phyloP scores from a whole-genome alignment of 2,797 vertebrate genomes.

The Harpagifer antarcticus region DNA sequence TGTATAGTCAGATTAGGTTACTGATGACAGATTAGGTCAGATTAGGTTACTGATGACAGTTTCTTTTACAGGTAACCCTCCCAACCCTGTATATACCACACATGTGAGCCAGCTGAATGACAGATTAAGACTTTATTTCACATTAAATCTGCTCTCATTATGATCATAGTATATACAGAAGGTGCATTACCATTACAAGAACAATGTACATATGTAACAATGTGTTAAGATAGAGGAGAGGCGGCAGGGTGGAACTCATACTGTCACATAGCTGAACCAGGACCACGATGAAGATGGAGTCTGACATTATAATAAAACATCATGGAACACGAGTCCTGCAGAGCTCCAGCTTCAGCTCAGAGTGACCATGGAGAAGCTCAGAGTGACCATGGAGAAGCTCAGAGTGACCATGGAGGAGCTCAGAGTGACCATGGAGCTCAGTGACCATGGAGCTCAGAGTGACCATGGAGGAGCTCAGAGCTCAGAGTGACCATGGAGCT shows the following conservation, averaged over 20 bases:
- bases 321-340: too few species aligned
- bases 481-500: too few species aligned
- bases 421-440: too few species aligned
- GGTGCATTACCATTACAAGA: slow-evolving; percentile 75
- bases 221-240: slow-evolving; percentile 49
- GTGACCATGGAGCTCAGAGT: too few species aligned
- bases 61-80: not conserved
- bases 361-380: too few species aligned
- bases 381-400: too few species aligned
- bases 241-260: slow-evolving; percentile 37
- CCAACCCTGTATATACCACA: not conserved
- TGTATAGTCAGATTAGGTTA: too few species aligned
- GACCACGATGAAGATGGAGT: slow-evolving; percentile 14
- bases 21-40: too few species aligned
- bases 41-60: too few species aligned
- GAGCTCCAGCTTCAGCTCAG: too few species aligned
- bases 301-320: not conserved
- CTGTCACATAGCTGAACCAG: slow-evolving; percentile 35
- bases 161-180: slow-evolving; percentile 80
- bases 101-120: slow-evolving; percentile 24
- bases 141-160: slow-evolving; percentile 76
- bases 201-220: slow-evolving; percentile 66
- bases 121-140: slow-evolving; percentile 82
- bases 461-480: too few species aligned
- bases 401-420: too few species aligned